Evolutionary conservation across 2,888 invertebrate genomes (phyloP).

Genomic region (Ennomos fuscantarius): DNA sequence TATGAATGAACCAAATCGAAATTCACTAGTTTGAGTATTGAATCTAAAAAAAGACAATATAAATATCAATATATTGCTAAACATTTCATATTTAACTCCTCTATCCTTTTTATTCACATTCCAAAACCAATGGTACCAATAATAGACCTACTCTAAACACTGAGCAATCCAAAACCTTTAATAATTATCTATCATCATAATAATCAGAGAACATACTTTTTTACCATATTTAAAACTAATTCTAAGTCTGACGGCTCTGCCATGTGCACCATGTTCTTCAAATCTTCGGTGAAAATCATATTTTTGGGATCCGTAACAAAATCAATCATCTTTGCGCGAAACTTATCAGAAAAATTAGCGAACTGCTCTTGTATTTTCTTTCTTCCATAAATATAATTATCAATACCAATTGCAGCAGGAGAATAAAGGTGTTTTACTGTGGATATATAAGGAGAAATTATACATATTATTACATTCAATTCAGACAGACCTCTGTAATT

Average conservation of each 20-base stretch:
- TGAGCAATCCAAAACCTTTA: too few species aligned
- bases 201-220: slow-evolving; percentile 78
- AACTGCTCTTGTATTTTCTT: slow-evolving; percentile 86
- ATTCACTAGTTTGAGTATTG: slow-evolving; percentile 88
- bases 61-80: neutral
- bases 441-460: slow-evolving; percentile 36
- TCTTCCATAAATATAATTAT: slow-evolving; percentile 83
- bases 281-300: slow-evolving; percentile 93
- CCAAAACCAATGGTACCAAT: too few species aligned
- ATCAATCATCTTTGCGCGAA: slow-evolving; percentile 89
- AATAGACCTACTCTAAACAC: too few species aligned
- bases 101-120: neutral
- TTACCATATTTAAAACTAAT: slow-evolving; percentile 88
- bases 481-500: too few species aligned
- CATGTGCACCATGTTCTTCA: slow-evolving; percentile 92
- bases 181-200: neutral
- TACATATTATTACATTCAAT: too few species aligned
- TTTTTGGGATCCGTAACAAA: slow-evolving; percentile 84
- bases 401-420: slow-evolving; percentile 86
- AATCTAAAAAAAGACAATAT: slow-evolving; percentile 83
- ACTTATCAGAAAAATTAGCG: slow-evolving; percentile 86
- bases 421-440: slow-evolving; percentile 82
- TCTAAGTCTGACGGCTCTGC: slow-evolving; percentile 87
- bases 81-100: neutral
- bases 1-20: slow-evolving; percentile 91